A percentile compares a stretch with the other conserved stretches of the same genome.
phyloP scores from a whole-genome alignment of 2,888 invertebrate species.

The Callinectes sapidus region DNA sequence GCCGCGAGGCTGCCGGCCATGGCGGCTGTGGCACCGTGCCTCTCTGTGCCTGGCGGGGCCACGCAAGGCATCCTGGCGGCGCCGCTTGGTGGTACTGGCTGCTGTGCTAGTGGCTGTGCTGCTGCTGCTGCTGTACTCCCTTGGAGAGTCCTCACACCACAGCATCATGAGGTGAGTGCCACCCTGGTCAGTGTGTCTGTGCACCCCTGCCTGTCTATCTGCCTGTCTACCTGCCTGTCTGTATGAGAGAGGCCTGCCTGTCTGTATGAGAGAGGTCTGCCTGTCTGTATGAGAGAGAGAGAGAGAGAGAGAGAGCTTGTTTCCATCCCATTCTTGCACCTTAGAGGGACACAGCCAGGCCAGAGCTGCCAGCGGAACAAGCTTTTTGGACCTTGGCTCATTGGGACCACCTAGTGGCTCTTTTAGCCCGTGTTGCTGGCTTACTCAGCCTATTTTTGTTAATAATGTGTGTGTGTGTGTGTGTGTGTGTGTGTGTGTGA shows the following conservation, averaged over 20 bases:
- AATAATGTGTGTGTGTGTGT: no score
- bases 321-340: no score
- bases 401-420: no score
- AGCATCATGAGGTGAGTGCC: conserved; percentile 55
- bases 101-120: conserved; percentile 42
- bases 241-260: not conserved
- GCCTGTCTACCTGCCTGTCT: not conserved
- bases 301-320: no score
- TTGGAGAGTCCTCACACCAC: conserved; percentile 50
- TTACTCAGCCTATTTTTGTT: no score
- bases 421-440: no score
- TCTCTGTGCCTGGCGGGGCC: conserved; percentile 51
- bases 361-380: no score
- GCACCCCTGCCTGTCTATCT: not conserved
- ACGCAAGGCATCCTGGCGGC: conserved; percentile 54
- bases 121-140: conserved; percentile 52
- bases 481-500: no score
- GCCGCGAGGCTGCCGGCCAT: conserved; percentile 54
- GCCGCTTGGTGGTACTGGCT: conserved; percentile 18
- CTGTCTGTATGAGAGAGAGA: no score
- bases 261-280: not conserved
- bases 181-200: no score
- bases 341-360: no score
- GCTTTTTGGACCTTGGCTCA: no score
- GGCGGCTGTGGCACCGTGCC: conserved; percentile 64